Conservation (phyloP, 2,113 vertebrate species). For the Hippocampus zosterae region DNA sequence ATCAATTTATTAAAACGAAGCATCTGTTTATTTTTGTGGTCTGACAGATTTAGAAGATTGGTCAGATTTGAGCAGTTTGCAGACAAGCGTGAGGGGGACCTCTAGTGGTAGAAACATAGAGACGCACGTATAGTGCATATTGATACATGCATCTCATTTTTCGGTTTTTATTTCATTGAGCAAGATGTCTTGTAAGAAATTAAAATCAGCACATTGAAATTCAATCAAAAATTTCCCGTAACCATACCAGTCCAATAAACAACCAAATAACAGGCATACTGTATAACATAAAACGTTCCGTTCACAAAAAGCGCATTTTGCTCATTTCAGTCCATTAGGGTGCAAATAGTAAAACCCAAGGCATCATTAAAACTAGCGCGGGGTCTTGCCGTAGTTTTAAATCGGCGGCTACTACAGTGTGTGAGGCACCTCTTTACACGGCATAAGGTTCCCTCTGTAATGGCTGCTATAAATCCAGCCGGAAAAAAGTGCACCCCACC, state of each 20-base stretch:
- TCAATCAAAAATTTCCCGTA: neutral
- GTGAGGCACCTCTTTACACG: conserved; percentile 34
- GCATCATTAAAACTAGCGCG: conserved; percentile 38
- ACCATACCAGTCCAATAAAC: conserved; percentile 8
- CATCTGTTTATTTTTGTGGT: neutral
- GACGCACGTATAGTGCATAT: neutral
- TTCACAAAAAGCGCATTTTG: conserved; percentile 30
- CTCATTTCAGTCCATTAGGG: conserved; percentile 18
- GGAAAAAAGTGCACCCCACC: neutral
- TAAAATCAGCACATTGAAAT: neutral
- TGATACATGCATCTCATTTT: neutral
- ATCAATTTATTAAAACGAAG: neutral
- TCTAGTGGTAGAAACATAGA: conserved; percentile 45
- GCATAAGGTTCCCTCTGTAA: conserved; percentile 34
- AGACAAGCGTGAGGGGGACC: conserved; percentile 42
- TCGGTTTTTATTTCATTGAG: neutral
- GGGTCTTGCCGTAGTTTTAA: conserved; percentile 35
- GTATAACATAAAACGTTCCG: conserved; percentile 9
- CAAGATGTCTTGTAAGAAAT: neutral
- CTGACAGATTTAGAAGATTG: no score
- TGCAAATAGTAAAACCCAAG: conserved; percentile 42
- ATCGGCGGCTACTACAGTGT: conserved; percentile 20
- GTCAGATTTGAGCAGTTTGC: neutral
- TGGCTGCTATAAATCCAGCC: conserved; percentile 22
- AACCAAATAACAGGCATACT: conserved; percentile 18